phyloP scores from a whole-genome alignment of 2,888 invertebrate species.

The Netelia virgata region DNA sequence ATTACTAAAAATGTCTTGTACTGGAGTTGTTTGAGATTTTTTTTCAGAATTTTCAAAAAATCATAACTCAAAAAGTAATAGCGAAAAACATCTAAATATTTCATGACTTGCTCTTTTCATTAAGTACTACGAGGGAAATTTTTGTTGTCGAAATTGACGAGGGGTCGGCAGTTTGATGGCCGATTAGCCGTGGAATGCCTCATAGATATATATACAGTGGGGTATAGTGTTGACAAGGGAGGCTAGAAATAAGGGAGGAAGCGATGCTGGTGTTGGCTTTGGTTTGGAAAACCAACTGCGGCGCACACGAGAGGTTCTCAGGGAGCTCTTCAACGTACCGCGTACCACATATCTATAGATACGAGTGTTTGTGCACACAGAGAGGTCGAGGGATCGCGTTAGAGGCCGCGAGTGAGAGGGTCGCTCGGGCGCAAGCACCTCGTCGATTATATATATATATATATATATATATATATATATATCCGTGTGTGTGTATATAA shows the following conservation, averaged over 20 bases:
- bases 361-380: constrained; percentile 41
- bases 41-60: too few species aligned
- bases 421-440: constrained; percentile 17
- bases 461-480: constrained; percentile 4
- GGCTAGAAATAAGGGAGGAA: constrained; percentile 39
- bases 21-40: too few species aligned
- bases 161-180: too few species aligned
- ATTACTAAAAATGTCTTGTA: too few species aligned
- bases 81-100: too few species aligned
- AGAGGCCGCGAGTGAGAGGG: constrained; percentile 41
- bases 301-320: constrained; percentile 38
- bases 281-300: constrained; percentile 57
- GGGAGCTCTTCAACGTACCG: background rate
- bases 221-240: background rate
- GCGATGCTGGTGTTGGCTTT: constrained; percentile 52
- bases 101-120: too few species aligned
- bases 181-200: too few species aligned
- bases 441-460: constrained; percentile 3
- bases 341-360: background rate
- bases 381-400: constrained; percentile 51
- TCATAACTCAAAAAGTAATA: too few species aligned
- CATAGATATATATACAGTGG: background rate
- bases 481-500: background rate
- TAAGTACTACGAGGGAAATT: too few species aligned
- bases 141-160: too few species aligned